Percentiles rank a stretch among this genome's conserved stretches.
Evolutionary conservation across 2,888 invertebrate species (phyloP).

Genomic region (Drosophila pseudotalamancana): DNA sequence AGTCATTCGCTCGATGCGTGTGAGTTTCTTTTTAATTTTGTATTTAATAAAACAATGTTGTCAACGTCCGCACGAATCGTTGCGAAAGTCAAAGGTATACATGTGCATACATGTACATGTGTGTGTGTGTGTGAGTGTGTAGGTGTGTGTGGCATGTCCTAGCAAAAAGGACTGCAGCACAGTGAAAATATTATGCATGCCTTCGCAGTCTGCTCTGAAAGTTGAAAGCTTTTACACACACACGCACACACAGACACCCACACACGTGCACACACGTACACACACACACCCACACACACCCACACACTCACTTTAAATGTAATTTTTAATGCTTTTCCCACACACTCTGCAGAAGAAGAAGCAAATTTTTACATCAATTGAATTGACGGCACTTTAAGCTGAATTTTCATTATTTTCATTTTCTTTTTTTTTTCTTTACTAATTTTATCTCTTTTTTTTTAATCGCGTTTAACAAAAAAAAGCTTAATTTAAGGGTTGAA

Average conservation of each 20-base stretch:
- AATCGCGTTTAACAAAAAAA: not conserved
- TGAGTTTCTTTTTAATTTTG: constrained; percentile 38
- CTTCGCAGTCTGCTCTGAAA: constrained; percentile 33
- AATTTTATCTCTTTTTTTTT: not conserved
- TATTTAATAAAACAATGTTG: constrained; percentile 72
- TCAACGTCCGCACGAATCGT: constrained; percentile 11
- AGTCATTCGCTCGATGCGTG: constrained; percentile 15
- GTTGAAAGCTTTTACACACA: constrained; percentile 52
- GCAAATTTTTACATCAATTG: constrained; percentile 35
- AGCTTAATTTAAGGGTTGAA: not conserved
- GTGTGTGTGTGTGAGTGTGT: not conserved
- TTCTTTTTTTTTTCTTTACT: not conserved
- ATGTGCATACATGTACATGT: not conserved
- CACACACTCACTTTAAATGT: constrained; percentile 26
- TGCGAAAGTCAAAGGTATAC: constrained; percentile 44
- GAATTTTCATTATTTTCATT: not conserved
- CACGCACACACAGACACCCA: not conserved
- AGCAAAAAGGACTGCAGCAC: constrained; percentile 24
- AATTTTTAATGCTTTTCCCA: constrained; percentile 43
- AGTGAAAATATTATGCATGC: constrained; percentile 29
- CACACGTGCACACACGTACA: not conserved
- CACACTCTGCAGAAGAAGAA: constrained; percentile 1
- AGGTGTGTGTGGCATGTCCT: constrained; percentile 3
- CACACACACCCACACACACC: not conserved
- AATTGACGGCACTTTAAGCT: constrained; percentile 30